Evolutionary conservation across 2,888 invertebrate genomes (phyloP), one percentile per base, ranked within the genome.

Genomic region (Archips crataeganus): DNA sequence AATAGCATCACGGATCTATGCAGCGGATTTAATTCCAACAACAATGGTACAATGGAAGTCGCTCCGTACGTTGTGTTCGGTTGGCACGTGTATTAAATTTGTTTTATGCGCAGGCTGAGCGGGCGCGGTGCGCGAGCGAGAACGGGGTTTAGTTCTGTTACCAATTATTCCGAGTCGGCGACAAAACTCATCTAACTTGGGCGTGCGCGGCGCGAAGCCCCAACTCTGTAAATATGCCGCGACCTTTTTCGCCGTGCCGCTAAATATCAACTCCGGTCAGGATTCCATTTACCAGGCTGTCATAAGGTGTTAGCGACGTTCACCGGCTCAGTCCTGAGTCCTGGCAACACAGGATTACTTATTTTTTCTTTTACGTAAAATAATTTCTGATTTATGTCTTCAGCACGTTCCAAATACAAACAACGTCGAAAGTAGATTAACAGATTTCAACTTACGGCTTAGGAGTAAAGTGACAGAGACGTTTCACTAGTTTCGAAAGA

Each of bases 141-240:
- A 74, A 64, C 64, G 59, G 73, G 73, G 67, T 45, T 61, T 34
- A 54, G 67, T 60, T 62, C 69, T 65, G 74, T 65, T 65, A 23
- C 70, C 74, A 74, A 74, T 74, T 74, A 74, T 74, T 74, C 74
- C 65, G 73, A 74, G 64, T 54, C 73, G 45, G 34, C 70, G 74
- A 61, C 69, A 51, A 74, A 74, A 74, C 74, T 74, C 74, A 74
- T 74, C 74, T 74, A 74, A 74, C 74, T 74, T 74, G 23, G 67
- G 54, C 67, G 67, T 49, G 64, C 68, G 67, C 68, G 66, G 45
- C 59, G 32, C 72, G 57, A 15, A 64, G 45, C 69, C 57, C 54
- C 65, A 11, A 61, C 74, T 74, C 70, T 51, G 74, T 74, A 69
- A 74, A 74, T 64, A 70, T 71, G 66, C 60, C 60, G 45, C 66